Evolutionary conservation across 2,888 invertebrate genomes (phyloP).

Genomic region (Spicauda simplicius): DNA sequence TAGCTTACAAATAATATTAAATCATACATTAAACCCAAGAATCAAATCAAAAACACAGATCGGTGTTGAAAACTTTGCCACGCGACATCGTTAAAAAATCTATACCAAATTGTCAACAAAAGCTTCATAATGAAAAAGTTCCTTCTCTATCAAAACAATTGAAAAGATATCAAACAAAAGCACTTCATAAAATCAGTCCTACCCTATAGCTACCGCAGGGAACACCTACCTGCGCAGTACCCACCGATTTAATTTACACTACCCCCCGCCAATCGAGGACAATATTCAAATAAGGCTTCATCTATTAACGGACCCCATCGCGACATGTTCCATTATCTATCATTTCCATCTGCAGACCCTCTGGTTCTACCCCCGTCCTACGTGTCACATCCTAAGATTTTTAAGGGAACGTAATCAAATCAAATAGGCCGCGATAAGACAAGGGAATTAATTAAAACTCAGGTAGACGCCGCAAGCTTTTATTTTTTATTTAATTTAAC

Average conservation of each 20-base stretch:
- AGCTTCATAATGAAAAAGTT: constrained; percentile 8
- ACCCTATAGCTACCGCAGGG: constrained; percentile 25
- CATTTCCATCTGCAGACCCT: constrained; percentile 72
- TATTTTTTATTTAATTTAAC: constrained; percentile 2
- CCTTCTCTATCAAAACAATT: constrained; percentile 10
- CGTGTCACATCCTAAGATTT: constrained; percentile 46
- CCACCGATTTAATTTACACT: constrained; percentile 75
- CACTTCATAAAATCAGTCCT: constrained; percentile 30
- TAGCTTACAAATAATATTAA: too few relatives aligned
- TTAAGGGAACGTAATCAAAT: constrained; percentile 47
- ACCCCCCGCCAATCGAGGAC: constrained; percentile 75
- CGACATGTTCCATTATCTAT: constrained; percentile 79
- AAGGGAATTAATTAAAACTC: constrained; percentile 35
- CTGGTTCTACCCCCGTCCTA: constrained; percentile 50
- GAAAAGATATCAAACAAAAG: constrained; percentile 22
- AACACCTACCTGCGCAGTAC: constrained; percentile 62
- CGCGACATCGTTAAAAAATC: background rate
- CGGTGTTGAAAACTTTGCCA: too few relatives aligned
- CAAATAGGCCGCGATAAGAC: constrained; percentile 35
- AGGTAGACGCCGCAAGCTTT: constrained; percentile 9
- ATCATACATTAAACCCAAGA: too few relatives aligned
- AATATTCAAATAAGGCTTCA: constrained; percentile 84
- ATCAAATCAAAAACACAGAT: too few relatives aligned
- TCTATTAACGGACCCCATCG: constrained; percentile 78
- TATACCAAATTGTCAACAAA: constrained; percentile 8